Conservation (phyloP, 2,888 invertebrate genomes). For the Drosophila borborema region DNA sequence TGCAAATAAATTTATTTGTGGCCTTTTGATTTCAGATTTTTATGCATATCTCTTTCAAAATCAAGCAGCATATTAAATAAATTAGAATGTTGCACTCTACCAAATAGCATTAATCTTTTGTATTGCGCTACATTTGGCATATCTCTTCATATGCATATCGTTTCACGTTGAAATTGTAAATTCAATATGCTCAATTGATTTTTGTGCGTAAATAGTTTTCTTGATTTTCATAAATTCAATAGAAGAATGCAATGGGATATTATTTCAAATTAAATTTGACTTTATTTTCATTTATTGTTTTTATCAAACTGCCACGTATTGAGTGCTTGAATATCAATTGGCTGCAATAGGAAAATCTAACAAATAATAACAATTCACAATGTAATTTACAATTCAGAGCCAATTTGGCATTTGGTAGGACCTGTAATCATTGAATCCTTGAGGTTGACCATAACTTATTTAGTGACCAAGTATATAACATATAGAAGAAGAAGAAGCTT, state of each 20-base stretch:
- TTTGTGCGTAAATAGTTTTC: conserved; percentile 3
- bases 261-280: conserved; percentile 2
- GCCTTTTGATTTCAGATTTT: conserved; percentile 43
- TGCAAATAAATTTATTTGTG: conserved; percentile 71
- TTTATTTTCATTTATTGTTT: neutral
- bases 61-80: conserved; percentile 43
- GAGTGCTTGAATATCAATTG: conserved; percentile 41
- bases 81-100: conserved; percentile 41
- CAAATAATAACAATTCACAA: conserved; percentile 32
- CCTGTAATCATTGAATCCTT: neutral
- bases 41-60: conserved; percentile 44
- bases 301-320: neutral
- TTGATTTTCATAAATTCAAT: conserved; percentile 2
- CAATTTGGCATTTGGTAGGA: conserved; percentile 11
- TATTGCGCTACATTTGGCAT: neutral
- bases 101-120: conserved; percentile 10
- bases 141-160: neutral
- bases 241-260: neutral
- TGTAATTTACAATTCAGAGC: conserved; percentile 27
- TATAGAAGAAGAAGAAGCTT: neutral
- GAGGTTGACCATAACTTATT: neutral
- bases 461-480: neutral
- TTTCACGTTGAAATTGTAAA: neutral
- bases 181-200: conserved; percentile 5
- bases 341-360: neutral